Percentiles rank a stretch among this genome's conserved stretches.
Evolutionary conservation across 2,888 invertebrate species (phyloP).

Genomic region (Lumbricus terrestris): DNA sequence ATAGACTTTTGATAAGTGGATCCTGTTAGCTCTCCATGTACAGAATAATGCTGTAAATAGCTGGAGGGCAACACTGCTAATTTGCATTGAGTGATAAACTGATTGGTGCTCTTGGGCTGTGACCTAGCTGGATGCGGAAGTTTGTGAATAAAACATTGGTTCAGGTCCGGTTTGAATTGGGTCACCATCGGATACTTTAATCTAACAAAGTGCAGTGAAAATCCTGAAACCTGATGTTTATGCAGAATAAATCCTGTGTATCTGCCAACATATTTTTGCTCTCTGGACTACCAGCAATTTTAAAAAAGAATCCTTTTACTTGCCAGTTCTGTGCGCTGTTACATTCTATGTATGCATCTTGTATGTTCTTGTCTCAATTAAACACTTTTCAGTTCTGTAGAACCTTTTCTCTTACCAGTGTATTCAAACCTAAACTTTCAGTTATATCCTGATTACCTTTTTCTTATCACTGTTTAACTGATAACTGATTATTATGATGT

Average conservation of each 20-base stretch:
- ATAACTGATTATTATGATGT: no score
- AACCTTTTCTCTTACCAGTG: no score
- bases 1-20: background rate
- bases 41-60: background rate
- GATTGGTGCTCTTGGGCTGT: background rate
- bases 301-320: no score
- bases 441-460: no score
- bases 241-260: background rate
- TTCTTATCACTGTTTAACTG: no score
- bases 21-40: background rate
- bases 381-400: no score
- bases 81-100: background rate
- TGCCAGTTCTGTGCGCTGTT: no score
- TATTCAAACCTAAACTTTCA: no score
- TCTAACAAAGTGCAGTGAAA: background rate
- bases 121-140: constrained; percentile 3
- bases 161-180: background rate
- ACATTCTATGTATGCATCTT: no score
- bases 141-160: background rate
- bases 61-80: background rate
- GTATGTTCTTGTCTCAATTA: no score
- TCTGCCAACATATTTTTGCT: no score
- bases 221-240: background rate
- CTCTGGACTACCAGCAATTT: no score
- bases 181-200: background rate